phyloP scores from a whole-genome alignment of 2,888 invertebrate genomes.

The Holacanthella duospinosa region DNA sequence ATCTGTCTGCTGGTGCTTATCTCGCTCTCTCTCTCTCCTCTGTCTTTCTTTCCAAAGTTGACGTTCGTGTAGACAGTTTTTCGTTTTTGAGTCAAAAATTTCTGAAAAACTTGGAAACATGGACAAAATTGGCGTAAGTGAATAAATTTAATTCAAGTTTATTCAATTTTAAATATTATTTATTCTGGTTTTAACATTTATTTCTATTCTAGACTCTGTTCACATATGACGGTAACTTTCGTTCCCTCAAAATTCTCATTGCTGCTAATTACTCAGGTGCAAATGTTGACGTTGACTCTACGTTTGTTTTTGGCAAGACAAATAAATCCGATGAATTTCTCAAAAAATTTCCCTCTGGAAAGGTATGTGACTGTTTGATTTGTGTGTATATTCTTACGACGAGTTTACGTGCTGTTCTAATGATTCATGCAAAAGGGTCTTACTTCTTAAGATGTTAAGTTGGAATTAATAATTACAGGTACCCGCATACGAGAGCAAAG shows the following conservation, averaged over 20 bases:
- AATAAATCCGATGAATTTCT: constrained; percentile 77
- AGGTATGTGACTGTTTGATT: constrained; percentile 61
- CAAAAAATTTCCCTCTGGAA: constrained; percentile 92
- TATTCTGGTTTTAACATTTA: no score
- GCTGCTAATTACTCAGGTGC: constrained; percentile 93
- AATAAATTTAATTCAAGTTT: no score
- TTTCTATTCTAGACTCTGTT: constrained; percentile 94
- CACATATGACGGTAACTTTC: constrained; percentile 96
- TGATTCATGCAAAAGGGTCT: no score
- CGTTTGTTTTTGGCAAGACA: constrained; percentile 87
- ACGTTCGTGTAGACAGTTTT: background rate
- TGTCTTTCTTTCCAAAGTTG: background rate
- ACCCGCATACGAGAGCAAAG: constrained; percentile 82
- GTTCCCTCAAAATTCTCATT: constrained; percentile 93
- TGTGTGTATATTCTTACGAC: no score
- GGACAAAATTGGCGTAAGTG: constrained; percentile 33
- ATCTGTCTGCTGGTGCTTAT: no score
- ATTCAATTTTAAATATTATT: no score
- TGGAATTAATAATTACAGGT: no score
- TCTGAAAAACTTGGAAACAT: constrained; percentile 11
- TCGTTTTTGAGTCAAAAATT: no score
- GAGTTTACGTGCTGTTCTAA: no score
- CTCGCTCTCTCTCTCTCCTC: no score
- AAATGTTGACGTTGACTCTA: constrained; percentile 66
- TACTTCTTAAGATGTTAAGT: no score